Evolutionary conservation across 2,113 vertebrate genomes (phyloP), one percentile per base, ranked within the genome.

Genomic region (Kobus ellipsiprymnus): DNA sequence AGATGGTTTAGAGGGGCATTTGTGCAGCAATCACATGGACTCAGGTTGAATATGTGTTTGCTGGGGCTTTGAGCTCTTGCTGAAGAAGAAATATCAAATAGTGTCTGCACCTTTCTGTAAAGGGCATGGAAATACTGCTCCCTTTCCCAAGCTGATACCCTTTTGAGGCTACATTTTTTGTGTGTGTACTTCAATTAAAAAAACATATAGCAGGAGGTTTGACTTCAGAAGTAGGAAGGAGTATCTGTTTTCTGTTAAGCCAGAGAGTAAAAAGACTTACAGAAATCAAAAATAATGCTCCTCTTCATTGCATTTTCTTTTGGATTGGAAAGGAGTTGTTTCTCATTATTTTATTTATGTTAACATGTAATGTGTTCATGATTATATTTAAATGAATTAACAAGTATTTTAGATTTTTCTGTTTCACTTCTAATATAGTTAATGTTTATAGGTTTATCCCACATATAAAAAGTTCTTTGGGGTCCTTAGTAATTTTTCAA

Each of bases 321-420:
- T 33, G 30, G 33, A 62, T 88, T 74, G 16, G 12, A 85, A 89
- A 91, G 15, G 15, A 57, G 44, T 83, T 82, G 33, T 55, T 93
- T 97, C 95, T 94, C 57, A 84, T 96, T 83, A 23, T 57, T 94
- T 78, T 94, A 40, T 50, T 87, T 94, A 57, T 90, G n/a, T 87
- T 82, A 82, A 74, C 8, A 36, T 89, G 5, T 60, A 82, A 84
- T 95, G 1, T 78, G 36, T 87, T 88, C 40, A 54, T 74, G 62
- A 27, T 84, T 91, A 87, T 59, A 52, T 95, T 88, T 93, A 90
- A 93, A 40, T 88, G 21, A 87, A 78, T 48, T 92, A 71, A 6
- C 74, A 36, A 59, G 19, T 90, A 74, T 80, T 95, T 95, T 71
- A 33, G 10, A 60, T 94, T 87, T 83, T 90, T 89, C 64, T 94